Evolutionary conservation across 2,797 vertebrate species (phyloP), one percentile per base, ranked within the genome.

Genomic region (Oreortyx pictus): DNA sequence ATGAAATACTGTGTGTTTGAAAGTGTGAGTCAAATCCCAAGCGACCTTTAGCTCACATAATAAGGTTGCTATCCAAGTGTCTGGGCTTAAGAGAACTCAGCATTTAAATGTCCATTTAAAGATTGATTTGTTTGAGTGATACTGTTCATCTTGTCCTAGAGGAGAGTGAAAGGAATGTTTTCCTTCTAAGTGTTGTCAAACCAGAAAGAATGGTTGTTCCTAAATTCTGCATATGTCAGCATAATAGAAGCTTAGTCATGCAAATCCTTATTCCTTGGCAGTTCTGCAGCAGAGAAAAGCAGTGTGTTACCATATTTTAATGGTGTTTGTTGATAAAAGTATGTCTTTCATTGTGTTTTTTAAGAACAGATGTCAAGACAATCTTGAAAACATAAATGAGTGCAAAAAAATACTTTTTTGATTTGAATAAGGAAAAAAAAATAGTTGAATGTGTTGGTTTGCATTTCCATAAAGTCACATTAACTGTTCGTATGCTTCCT

Each of bases 231-330:
- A 75, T 94, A 82, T 89, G 95, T 97, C 97, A 97, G 97, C 90
- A 4, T 47, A 89, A 93, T 70, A 90, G 94, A 96, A 94, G 95
- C 92, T 96, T 97, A 97, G 96, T 96, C 97, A 97, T 96, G 97
- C 96, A 97, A 97, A 97, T 97, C 94, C 93, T 89, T 96, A 93
- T 97, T 95, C 89, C 92, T 96, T 96, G 91, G 95, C 94, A 94
- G 82, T 94, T 97, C 94, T 93, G 50, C 83, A 95, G 83, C 67
- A 80, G 65, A 79, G 89, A 82, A 89, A 88, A 82, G 56, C 82
- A 82, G 83, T 88, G 35, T 11, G 37, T 95, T 96, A 92, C 88
- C 74, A 39, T 95, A 95, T 95, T 97, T 97, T 96, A 95, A 97
- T 96, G 86, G 72, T 94, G 83, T 95, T 96, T 96, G 93, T 90